phyloP scores from a whole-genome alignment of 2,888 invertebrate genomes.

The Macrosoma leucophasiata region DNA sequence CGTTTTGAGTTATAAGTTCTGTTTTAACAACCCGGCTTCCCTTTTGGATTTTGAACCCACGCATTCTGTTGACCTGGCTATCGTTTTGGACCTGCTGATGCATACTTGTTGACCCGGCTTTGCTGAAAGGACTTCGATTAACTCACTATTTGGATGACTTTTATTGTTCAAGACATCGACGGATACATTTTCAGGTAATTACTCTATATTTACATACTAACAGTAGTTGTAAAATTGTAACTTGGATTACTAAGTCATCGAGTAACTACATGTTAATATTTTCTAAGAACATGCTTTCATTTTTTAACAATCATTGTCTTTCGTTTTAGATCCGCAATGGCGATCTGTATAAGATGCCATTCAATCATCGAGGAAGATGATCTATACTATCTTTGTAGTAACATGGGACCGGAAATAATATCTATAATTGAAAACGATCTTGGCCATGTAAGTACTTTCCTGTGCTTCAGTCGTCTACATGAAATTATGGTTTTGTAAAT shows the following conservation, averaged over 20 bases:
- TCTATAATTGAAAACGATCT: not conserved
- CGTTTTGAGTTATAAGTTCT: no score
- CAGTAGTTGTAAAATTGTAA: not conserved
- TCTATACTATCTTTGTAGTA: not conserved
- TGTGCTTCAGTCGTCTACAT: not conserved
- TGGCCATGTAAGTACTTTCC: not conserved
- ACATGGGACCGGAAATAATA: not conserved
- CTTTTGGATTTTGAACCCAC: not conserved
- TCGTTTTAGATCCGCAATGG: not conserved
- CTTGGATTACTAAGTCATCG: no score
- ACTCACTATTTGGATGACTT: not conserved
- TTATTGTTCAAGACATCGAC: not conserved
- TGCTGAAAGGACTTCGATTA: not conserved
- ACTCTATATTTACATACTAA: not conserved
- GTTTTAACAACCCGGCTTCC: no score
- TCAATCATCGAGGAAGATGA: not conserved
- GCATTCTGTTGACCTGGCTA: not conserved
- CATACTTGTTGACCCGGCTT: not conserved
- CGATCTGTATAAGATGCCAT: not conserved
- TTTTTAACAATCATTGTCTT: not conserved
- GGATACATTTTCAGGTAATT: not conserved
- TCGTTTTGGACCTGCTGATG: not conserved
- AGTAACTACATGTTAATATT: not conserved
- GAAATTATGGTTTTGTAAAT: not conserved
- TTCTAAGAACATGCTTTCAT: not conserved